Evolutionary conservation across 2,797 vertebrate genomes (phyloP).

Genomic region (Rhinatrema bivittatum): DNA sequence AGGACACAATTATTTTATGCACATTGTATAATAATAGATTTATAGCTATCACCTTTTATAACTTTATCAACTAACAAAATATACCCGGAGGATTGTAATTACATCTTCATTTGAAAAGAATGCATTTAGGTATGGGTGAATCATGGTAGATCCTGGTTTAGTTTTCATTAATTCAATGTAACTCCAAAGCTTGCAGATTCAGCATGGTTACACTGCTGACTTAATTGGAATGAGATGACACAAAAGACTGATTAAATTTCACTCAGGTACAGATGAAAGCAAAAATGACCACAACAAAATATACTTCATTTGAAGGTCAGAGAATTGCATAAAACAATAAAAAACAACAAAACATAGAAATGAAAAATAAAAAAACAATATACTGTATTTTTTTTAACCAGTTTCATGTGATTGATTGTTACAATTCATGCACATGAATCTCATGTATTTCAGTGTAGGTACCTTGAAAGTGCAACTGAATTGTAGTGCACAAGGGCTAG

Average conservation of each 20-base stretch:
- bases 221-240: conserved; percentile 8
- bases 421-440: no score
- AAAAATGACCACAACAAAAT: conserved; percentile 1
- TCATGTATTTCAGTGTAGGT: no score
- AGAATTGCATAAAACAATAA: not conserved
- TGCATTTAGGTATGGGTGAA: not conserved
- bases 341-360: not conserved
- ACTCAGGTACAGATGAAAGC: conserved; percentile 2
- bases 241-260: conserved; percentile 18
- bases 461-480: no score
- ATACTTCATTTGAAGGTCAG: conserved; percentile 5
- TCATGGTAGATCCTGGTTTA: not conserved
- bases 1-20: no score
- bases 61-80: not conserved
- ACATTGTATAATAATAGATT: not conserved
- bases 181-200: conserved; percentile 14
- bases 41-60: not conserved
- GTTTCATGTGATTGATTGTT: no score
- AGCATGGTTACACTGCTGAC: conserved; percentile 8
- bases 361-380: not conserved
- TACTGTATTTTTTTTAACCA: no score
- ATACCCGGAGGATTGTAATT: not conserved
- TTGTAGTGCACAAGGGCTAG: no score
- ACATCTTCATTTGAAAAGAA: not conserved
- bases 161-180: conserved; percentile 17